Evolutionary conservation across 1,140 invertebrate species (phyloP), one percentile per base, ranked within the genome.

Genomic region (Onthophagus taurus): DNA sequence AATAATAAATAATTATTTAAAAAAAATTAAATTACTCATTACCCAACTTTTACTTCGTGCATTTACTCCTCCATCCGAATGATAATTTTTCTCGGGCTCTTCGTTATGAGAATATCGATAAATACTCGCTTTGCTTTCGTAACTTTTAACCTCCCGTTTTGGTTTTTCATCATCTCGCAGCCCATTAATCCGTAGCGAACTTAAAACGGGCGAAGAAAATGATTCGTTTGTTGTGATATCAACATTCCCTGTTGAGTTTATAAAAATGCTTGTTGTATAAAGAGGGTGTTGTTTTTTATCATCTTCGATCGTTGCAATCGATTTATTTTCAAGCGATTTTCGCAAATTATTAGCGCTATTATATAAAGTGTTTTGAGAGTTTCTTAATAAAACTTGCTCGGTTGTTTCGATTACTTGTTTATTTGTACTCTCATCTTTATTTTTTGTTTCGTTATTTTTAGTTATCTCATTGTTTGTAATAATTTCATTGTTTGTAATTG

Each of bases 261-360:
- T 62, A 50, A 61, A 62, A 31, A 64, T 59, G 38, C 60, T 59
- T n/a, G 61, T 62, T 9, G 60, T 64, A 42, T 60, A 64, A 9
- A 61, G 46, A 20, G 38, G 45, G n/a, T n/a, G n/a, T n/a, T n/a
- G n/a, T 39, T 37, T 44, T 16, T 36, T 39, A 7, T 24, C n/a
- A 11, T 23, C 14, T 30, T 34, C 17, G 12, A 31, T 8, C 11
- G 42, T 49, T 31, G 46, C 44, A 2, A 41, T 48, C 21, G 38
- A 33, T 31, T 53, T 48, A 37, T 42, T 55, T 24, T 52, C 52
- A 8, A 48, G 41, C 8, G 51, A 50, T 38, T 57, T 59, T 13
- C 50, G 29, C n/a, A 54, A 20, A 31, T 49, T 53, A 44, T 45
- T 52, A 42, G 44, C 39, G 30, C 47, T 48, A 30, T 54, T 60